A percentile compares a stretch with the other conserved stretches of the same genome.
phyloP scores from a whole-genome alignment of 2,797 vertebrate species.

The Urosaurus nigricauda region DNA sequence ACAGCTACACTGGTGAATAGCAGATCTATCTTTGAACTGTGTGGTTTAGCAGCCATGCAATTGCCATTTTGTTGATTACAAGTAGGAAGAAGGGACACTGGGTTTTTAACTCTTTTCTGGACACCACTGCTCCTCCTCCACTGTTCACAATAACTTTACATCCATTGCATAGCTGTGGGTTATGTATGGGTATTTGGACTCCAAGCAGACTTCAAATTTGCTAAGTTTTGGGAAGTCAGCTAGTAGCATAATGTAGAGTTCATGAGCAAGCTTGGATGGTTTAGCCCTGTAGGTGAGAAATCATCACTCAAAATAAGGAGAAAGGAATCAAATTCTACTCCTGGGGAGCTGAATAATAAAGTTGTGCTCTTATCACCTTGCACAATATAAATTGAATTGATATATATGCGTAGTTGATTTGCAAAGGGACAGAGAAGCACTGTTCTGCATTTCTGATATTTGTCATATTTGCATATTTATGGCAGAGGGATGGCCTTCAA shows the following conservation, averaged over 20 bases:
- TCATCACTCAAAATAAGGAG: background rate
- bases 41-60: too few relatives aligned
- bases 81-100: too few relatives aligned
- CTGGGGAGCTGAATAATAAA: background rate
- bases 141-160: too few relatives aligned
- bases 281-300: background rate
- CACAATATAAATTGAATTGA: background rate
- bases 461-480: constrained; percentile 6
- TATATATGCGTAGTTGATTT: background rate
- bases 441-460: background rate
- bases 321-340: background rate
- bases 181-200: too few relatives aligned
- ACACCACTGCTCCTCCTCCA: too few relatives aligned
- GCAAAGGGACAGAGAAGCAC: background rate
- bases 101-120: too few relatives aligned
- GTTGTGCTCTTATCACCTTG: background rate
- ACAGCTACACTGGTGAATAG: too few relatives aligned
- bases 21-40: too few relatives aligned
- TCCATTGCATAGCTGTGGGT: too few relatives aligned
- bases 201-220: too few relatives aligned
- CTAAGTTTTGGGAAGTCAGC: too few relatives aligned
- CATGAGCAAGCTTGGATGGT: background rate
- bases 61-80: too few relatives aligned
- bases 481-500: background rate
- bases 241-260: background rate